phyloP scores from a whole-genome alignment of 1,140 invertebrate species.

The Drepana arcuata region DNA sequence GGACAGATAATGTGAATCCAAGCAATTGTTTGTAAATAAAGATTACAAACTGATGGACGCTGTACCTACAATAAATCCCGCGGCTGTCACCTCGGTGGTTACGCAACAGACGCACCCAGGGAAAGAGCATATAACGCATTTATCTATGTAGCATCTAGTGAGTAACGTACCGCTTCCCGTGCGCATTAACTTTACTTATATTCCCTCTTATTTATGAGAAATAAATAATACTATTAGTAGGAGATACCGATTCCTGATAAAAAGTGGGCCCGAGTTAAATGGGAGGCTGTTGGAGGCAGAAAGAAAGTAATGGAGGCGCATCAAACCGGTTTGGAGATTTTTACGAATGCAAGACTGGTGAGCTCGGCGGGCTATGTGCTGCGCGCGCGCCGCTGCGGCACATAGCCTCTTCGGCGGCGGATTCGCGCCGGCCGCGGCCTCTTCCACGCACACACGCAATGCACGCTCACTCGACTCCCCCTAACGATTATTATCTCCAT shows the following conservation, averaged over 20 bases:
- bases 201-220: conserved; percentile 68
- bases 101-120: conserved; percentile 26
- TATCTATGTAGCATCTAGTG: conserved; percentile 51
- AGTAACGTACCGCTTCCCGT: conserved; percentile 56
- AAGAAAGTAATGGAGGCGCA: conserved; percentile 70
- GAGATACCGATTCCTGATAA: conserved; percentile 71
- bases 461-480: conserved; percentile 25
- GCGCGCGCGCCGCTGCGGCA: conserved; percentile 46
- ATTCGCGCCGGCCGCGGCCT: conserved; percentile 63
- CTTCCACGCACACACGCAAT: conserved; percentile 38
- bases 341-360: conserved; percentile 69
- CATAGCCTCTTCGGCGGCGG: conserved; percentile 56
- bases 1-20: conserved; percentile 17
- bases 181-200: conserved; percentile 63
- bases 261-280: conserved; percentile 70
- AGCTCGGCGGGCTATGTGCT: conserved; percentile 53
- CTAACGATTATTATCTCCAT: conserved; percentile 48
- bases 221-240: conserved; percentile 71
- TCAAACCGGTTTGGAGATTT: conserved; percentile 69
- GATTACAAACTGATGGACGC: conserved; percentile 16
- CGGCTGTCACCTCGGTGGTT: conserved; percentile 26
- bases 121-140: conserved; percentile 37
- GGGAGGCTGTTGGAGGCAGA: conserved; percentile 65
- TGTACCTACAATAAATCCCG: conserved; percentile 20
- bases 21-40: conserved; percentile 26